phyloP scores from a whole-genome alignment of 2,113 vertebrate genomes.

The Petrocephalus microphthalmus region DNA sequence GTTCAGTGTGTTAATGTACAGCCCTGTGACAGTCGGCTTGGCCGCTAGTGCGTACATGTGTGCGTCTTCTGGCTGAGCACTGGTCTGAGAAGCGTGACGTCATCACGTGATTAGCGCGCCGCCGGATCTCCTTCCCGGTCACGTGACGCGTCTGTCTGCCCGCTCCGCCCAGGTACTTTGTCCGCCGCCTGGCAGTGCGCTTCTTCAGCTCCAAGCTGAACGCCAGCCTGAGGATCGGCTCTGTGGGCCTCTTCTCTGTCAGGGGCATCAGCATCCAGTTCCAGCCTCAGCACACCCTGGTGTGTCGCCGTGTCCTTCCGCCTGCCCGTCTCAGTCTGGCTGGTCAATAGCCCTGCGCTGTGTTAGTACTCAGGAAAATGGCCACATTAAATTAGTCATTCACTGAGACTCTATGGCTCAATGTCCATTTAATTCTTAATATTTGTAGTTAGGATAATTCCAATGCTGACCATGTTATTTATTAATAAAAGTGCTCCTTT shows the following conservation, averaged over 20 bases:
- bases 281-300: slow-evolving; percentile 81
- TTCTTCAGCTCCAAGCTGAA: slow-evolving; percentile 76
- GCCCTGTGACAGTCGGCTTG: not conserved
- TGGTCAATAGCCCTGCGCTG: not conserved
- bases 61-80: too few species aligned
- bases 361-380: not conserved
- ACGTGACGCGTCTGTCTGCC: too few species aligned
- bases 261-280: slow-evolving; percentile 84
- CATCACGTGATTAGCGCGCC: too few species aligned
- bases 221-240: slow-evolving; percentile 81
- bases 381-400: not conserved
- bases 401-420: not conserved
- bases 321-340: not conserved
- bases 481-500: not conserved
- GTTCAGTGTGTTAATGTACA: not conserved
- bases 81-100: too few species aligned
- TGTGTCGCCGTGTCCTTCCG: slow-evolving; percentile 49
- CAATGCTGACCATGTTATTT: not conserved
- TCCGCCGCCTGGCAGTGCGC: slow-evolving; percentile 68
- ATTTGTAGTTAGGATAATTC: not conserved
- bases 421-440: not conserved
- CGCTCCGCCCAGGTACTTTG: slow-evolving; percentile 64
- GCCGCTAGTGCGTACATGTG: not conserved
- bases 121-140: too few species aligned
- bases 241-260: slow-evolving; percentile 80